Conservation (phyloP, 1,140 invertebrate species). For the Meloidogyne exigua region DNA sequence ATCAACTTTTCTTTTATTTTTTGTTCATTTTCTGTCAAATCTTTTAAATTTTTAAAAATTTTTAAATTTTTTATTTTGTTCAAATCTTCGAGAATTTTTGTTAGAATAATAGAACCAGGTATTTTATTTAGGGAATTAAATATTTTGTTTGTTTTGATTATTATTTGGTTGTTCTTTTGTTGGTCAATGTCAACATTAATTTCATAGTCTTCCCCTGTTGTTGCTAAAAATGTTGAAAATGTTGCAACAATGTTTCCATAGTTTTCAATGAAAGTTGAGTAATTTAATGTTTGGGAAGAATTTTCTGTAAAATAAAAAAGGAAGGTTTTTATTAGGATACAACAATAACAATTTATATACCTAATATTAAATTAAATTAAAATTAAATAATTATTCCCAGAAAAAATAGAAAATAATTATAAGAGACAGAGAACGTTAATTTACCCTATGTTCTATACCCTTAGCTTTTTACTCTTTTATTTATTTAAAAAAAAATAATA, state of each 20-base stretch:
- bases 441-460: too few relatives aligned
- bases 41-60: not conserved
- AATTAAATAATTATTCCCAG: too few relatives aligned
- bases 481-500: too few relatives aligned
- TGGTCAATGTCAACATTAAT: not conserved
- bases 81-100: not conserved
- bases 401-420: too few relatives aligned
- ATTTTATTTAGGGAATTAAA: not conserved
- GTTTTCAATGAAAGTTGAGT: not conserved
- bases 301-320: not conserved
- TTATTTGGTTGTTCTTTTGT: not conserved
- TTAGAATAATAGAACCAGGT: not conserved
- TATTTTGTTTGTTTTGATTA: not conserved
- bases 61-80: not conserved
- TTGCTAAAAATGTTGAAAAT: not conserved
- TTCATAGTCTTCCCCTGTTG: not conserved
- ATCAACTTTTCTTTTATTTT: not conserved
- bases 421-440: too few relatives aligned
- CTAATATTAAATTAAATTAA: too few relatives aligned
- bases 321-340: too few relatives aligned
- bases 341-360: too few relatives aligned
- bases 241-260: not conserved
- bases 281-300: not conserved
- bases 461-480: too few relatives aligned
- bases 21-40: not conserved